Base-by-base conservation (phyloP, 2,113 vertebrate species). In the Nothocercus nigrocapillus region DNA sequence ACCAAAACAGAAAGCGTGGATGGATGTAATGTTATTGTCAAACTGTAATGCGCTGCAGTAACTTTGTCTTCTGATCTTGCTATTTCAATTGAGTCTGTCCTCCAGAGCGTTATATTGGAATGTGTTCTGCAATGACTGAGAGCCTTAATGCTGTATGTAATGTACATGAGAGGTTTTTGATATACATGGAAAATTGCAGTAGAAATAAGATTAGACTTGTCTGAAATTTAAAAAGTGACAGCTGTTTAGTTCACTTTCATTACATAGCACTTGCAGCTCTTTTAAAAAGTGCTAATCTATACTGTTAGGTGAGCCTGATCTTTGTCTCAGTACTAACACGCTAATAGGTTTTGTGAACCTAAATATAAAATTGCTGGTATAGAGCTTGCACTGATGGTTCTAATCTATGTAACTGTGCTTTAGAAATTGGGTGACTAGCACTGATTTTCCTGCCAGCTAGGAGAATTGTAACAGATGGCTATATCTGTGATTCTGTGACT, bases 371-470 rank as follows among this genome's bases (percentile, higher is more conserved):
- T 94, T 93, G 42, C 32, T 92, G 88, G 88, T 88, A 49, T 0
- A 2, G 6, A 69, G 82, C 89, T 94, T 89, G 85, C 75, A 94
- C 85, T 91, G 82, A 82, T 90, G 69, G 67, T 68, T 93, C 56
- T 84, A 64, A 96, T 97, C 95, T 96, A 91, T 81, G 89, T 91
- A 96, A 93, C 53, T 16, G 34, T 72, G 93, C 72, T 97, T 74
- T 38, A 85, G 67, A 90, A 96, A 96, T 92, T 93, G 62, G 59
- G 78, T 94, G 85, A 72, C 72, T 83, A 53, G 66, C 88, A 82
- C 4, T 77, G 90, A 91, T 95, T 96, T 95, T 92, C 12, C 36
- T 95, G 90, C 92, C 75, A 96, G 96, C 85, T 88, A 85, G 77
- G 69, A 94, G 53, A 82, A 88, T 89, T 92, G 84, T 90, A 75